A percentile compares a stretch with the other conserved stretches of the same genome.
Evolutionary conservation across 2,797 vertebrate genomes (phyloP).

Genomic region (Yasuhikotakia modesta): DNA sequence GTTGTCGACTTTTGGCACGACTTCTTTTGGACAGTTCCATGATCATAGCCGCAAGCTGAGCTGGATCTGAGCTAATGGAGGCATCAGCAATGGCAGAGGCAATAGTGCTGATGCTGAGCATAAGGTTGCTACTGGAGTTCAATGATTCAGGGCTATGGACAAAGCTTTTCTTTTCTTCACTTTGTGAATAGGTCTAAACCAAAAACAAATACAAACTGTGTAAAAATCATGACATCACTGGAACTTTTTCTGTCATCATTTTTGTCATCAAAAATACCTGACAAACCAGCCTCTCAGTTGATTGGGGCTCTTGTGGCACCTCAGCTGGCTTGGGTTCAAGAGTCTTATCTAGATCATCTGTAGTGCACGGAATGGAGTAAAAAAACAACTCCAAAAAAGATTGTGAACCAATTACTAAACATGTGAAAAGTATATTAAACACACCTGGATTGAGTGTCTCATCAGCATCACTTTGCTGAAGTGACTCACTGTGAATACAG

Average conservation of each 20-base stretch:
- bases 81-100: conserved; percentile 91
- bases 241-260: background rate
- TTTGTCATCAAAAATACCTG: conserved; percentile 31
- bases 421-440: background rate
- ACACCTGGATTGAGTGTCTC: conserved; percentile 82
- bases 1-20: conserved; percentile 45
- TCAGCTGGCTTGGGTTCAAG: conserved; percentile 63
- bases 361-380: conserved; percentile 25
- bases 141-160: conserved; percentile 57
- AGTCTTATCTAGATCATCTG: conserved; percentile 79
- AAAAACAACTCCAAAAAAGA: background rate
- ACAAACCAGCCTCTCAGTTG: background rate
- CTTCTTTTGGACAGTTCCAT: conserved; percentile 84
- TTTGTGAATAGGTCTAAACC: conserved; percentile 33
- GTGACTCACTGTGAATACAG: conserved; percentile 66
- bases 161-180: conserved; percentile 9
- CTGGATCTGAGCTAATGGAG: conserved; percentile 87
- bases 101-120: conserved; percentile 91
- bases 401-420: background rate
- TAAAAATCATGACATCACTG: background rate
- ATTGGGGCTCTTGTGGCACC: conserved; percentile 50
- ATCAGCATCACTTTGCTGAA: conserved; percentile 69
- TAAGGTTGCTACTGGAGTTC: conserved; percentile 62
- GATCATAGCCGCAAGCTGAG: conserved; percentile 92
- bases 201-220: conserved; percentile 5